Percentiles rank a stretch among this genome's conserved stretches.
Evolutionary conservation across 2,888 invertebrate genomes (phyloP).

Genomic region (Eupsilia transversa): DNA sequence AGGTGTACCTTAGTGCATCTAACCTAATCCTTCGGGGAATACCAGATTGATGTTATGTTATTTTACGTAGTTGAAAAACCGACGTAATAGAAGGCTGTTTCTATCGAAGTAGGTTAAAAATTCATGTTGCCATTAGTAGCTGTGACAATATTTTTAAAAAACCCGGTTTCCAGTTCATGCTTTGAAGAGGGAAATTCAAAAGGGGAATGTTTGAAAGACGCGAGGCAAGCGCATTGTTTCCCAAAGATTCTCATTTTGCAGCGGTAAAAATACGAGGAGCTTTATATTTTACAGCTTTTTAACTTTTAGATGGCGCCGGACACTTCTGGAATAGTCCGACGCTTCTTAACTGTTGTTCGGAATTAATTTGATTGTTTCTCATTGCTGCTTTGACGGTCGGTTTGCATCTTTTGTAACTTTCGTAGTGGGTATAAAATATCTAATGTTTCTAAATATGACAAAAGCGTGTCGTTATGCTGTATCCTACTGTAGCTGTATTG

Average conservation of each 20-base stretch:
- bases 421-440: not conserved
- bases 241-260: slow-evolving; percentile 75
- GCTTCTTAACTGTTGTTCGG: slow-evolving; percentile 30
- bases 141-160: slow-evolving; percentile 77
- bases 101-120: slow-evolving; percentile 74
- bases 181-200: slow-evolving; percentile 77
- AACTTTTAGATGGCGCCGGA: slow-evolving; percentile 66
- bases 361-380: slow-evolving; percentile 47
- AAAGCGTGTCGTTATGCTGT: not conserved
- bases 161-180: slow-evolving; percentile 72
- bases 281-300: slow-evolving; percentile 74
- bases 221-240: slow-evolving; percentile 74
- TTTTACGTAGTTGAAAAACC: not conserved
- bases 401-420: slow-evolving; percentile 35
- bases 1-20: too few species aligned
- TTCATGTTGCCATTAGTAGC: slow-evolving; percentile 75
- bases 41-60: too few species aligned
- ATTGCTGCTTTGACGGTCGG: slow-evolving; percentile 10
- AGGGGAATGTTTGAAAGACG: slow-evolving; percentile 74
- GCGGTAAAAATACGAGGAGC: slow-evolving; percentile 70
- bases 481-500: not conserved
- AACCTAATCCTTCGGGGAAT: too few species aligned
- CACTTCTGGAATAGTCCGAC: slow-evolving; percentile 45
- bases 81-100: slow-evolving; percentile 54
- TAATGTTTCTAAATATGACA: not conserved